phyloP scores from a whole-genome alignment of 2,797 vertebrate species.

The Alcedo quadribrachys region DNA sequence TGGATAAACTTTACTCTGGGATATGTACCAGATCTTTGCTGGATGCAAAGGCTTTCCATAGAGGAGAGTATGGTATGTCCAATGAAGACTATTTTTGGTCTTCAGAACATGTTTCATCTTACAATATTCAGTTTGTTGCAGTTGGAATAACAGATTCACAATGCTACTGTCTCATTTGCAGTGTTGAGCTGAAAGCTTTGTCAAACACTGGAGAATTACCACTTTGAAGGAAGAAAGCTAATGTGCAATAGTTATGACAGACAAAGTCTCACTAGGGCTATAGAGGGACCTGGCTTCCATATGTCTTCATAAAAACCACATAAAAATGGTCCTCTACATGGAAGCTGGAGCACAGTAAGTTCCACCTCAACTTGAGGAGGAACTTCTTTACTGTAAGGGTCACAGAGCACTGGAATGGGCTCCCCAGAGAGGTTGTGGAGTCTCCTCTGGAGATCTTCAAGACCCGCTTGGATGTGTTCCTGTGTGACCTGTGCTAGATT shows the following conservation, averaged over 20 bases:
- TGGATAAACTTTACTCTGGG: background rate
- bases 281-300: background rate
- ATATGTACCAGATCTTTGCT: background rate
- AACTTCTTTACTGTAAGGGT: too few species aligned
- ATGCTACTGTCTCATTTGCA: background rate
- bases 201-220: slow-evolving; percentile 10
- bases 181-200: slow-evolving; percentile 12
- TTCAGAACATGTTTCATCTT: background rate
- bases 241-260: background rate
- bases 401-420: too few species aligned
- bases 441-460: too few species aligned
- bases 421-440: too few species aligned
- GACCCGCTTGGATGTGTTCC: too few species aligned
- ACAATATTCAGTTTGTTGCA: slow-evolving; percentile 16
- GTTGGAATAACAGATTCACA: background rate
- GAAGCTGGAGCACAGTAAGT: too few species aligned
- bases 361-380: too few species aligned
- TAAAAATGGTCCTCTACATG: background rate
- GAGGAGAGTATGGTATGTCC: background rate
- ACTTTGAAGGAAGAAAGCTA: background rate
- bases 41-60: background rate
- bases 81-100: background rate
- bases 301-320: slow-evolving; percentile 39
- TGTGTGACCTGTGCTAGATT: too few species aligned
- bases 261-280: slow-evolving; percentile 16